These are phyloP conservation scores for Calameuta filiformis DNA, from an alignment of 2,888 invertebrate species.

Conservation along the genomic window DNA sequence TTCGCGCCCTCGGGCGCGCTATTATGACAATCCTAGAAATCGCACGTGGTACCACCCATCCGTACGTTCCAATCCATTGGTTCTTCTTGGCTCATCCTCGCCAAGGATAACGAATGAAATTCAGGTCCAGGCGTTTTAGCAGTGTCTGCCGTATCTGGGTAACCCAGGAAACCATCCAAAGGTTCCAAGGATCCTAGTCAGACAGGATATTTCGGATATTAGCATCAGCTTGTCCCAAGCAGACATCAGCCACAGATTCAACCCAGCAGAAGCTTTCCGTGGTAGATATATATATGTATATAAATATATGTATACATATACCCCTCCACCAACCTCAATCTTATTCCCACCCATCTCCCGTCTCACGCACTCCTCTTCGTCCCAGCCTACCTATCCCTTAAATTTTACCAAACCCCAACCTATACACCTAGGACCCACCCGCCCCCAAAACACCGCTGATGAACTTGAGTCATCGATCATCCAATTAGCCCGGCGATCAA, in stretches of 20 bases:
- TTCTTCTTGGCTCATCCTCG: constrained; percentile 4
- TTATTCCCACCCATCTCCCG: neutral
- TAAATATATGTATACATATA: neutral
- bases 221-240: constrained; percentile 19
- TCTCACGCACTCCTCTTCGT: neutral
- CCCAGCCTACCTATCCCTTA: too few relatives aligned
- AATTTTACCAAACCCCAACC: too few relatives aligned
- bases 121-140: too few relatives aligned
- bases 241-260: constrained; percentile 2
- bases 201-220: constrained; percentile 10
- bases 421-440: constrained; percentile 26
- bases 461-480: constrained; percentile 76
- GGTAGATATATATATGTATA: neutral
- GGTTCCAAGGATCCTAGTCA: too few relatives aligned
- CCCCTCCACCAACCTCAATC: neutral
- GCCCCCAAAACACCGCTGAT: constrained; percentile 44
- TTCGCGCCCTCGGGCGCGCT: constrained; percentile 10
- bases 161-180: too few relatives aligned
- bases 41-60: constrained; percentile 6
- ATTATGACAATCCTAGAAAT: neutral
- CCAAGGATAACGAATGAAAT: neutral
- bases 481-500: constrained; percentile 81
- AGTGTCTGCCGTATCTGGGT: too few relatives aligned
- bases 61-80: neutral
- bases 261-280: neutral